A percentile compares a stretch with the other conserved stretches of the same genome.
These are phyloP conservation scores for Micromys minutus DNA, from an alignment of 2,113 vertebrate species.

Conservation along the genomic window DNA sequence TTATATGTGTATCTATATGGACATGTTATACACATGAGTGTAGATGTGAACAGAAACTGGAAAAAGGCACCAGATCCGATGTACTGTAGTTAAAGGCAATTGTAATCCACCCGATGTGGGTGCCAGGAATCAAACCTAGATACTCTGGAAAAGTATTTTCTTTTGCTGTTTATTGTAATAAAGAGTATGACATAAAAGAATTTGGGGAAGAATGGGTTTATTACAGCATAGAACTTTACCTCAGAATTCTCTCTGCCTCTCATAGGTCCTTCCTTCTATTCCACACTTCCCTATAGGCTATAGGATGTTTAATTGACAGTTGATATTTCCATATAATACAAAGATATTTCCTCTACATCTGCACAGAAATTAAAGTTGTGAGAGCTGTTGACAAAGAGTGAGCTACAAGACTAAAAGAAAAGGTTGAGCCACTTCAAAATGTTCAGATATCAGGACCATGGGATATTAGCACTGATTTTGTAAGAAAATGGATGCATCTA, in stretches of 20 bases:
- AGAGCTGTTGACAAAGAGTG: background rate
- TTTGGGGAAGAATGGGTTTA: background rate
- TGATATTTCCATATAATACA: no score
- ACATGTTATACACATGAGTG: background rate
- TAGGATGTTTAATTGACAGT: no score
- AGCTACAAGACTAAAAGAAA: background rate
- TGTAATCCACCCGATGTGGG: no score
- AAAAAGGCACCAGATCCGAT: background rate
- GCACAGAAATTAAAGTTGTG: conserved; percentile 41
- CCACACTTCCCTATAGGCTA: no score
- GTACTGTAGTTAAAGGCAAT: background rate
- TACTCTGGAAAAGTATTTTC: background rate
- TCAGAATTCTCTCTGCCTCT: no score
- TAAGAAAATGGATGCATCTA: no score
- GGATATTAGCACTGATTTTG: background rate
- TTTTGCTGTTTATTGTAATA: background rate
- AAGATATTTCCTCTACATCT: no score
- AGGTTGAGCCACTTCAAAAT: background rate
- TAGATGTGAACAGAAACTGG: background rate
- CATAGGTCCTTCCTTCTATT: no score
- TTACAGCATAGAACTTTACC: background rate
- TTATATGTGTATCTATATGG: background rate
- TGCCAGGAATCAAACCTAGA: background rate
- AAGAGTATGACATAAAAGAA: background rate
- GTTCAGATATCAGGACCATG: background rate